Base-by-base conservation (phyloP, 2,797 vertebrate species). In the Cyprinodon diabolis region DNA sequence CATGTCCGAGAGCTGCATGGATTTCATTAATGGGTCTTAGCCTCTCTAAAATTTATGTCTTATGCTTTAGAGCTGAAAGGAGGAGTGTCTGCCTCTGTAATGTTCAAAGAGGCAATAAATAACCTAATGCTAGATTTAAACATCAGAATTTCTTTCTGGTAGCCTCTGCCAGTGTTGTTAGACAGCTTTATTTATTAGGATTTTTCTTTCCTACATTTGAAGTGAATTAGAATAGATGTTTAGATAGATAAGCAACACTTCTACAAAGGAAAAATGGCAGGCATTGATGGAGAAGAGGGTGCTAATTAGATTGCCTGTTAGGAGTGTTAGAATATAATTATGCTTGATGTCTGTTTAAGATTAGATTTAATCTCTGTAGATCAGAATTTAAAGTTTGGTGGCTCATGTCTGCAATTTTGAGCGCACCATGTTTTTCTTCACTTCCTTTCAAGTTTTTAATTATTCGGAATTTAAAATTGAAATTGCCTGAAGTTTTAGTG, bases 1-100 rank as follows among this genome's bases (percentile, higher is more conserved):
- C 75, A 86, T 81, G 72, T 78, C 80, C 81, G 40, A 72, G 45
- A 58, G 67, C 48, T 78, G 23, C 58, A 68, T 82, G 78, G 79
- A 45, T 78, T 79, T 80, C 17, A 84, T 89, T 85, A 68, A 71
- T 48, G 17, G 58, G 45, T 25, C 56, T 66, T 40, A 69, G 48
- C 25, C 55, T 17, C 21, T 3, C 67, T 55, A 2, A 68, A 56
- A 78, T 51, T 56, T 49, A 49, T 60, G 73, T 73, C 8, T 72
- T 45, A 54, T 73, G 71, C 58, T 69, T 57, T 66, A 45, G 71
- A 68, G 43, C 67, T 81, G 3, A 43, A 40, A 19, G 57, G 62
- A 52, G 2, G 55, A 69, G 17, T 35, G 7, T 57, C 45, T 51
- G 52, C 51, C 63, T 67, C 43, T 5, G 6, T 23, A 19, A 37